phyloP scores from a whole-genome alignment of 2,888 invertebrate species.

The Phoenoteleia sp. region DNA sequence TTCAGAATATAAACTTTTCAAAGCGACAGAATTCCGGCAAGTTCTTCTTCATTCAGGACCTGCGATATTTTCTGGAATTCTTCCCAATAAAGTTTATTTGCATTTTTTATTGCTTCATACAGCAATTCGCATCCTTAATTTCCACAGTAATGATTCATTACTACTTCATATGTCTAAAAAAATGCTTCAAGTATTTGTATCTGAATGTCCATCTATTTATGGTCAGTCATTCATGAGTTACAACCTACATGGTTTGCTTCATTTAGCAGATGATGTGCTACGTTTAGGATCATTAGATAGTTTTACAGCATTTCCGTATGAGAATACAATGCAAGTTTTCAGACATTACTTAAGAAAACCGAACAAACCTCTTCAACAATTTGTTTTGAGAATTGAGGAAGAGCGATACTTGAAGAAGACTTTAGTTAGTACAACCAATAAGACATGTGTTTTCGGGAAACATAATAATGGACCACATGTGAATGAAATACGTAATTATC shows the following conservation, averaged over 20 bases:
- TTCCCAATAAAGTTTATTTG: conserved; percentile 64
- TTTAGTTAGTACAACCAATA: background rate
- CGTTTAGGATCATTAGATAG: conserved; percentile 51
- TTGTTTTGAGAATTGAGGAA: background rate
- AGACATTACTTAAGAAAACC: conserved; percentile 43
- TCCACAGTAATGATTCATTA: background rate
- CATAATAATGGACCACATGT: conserved; percentile 19
- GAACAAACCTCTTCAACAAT: conserved; percentile 37
- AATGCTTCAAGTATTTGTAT: conserved; percentile 32
- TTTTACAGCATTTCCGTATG: conserved; percentile 63
- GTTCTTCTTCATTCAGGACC: conserved; percentile 77
- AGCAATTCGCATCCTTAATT: conserved; percentile 60
- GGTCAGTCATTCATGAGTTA: conserved; percentile 48
- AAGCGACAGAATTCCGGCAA: conserved; percentile 77
- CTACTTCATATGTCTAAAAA: conserved; percentile 7
- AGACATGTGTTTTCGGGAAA: background rate
- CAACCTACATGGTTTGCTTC: conserved; percentile 58
- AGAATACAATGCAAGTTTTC: conserved; percentile 58
- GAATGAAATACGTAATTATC: background rate
- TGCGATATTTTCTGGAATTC: conserved; percentile 70
- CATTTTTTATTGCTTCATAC: conserved; percentile 75
- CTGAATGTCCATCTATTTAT: conserved; percentile 27
- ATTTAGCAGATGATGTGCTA: conserved; percentile 55
- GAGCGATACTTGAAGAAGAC: background rate
- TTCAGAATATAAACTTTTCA: conserved; percentile 65